These are phyloP conservation scores for Luehdorfia chinensis DNA, from an alignment of 1,140 invertebrate genomes.

Conservation along the genomic window DNA sequence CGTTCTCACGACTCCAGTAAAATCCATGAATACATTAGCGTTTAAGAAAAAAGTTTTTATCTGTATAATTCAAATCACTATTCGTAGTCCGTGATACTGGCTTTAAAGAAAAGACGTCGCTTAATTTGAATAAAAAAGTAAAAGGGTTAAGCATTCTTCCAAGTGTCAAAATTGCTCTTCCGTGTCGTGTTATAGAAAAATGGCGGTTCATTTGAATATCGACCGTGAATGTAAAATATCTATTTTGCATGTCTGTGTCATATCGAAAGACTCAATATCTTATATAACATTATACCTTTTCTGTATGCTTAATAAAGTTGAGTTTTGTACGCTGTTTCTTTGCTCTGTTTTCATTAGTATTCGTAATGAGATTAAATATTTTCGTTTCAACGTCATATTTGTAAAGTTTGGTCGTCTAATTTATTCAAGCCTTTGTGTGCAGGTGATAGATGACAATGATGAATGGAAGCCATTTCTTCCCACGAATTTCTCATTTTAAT, in stretches of 20 bases:
- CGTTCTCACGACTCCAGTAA: constrained; percentile 51
- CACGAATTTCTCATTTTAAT: constrained; percentile 21
- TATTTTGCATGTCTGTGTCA: constrained; percentile 64
- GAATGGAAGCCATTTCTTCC: constrained; percentile 25
- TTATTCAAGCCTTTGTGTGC: constrained; percentile 39
- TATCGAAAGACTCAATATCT: background rate
- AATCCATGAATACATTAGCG: constrained; percentile 66
- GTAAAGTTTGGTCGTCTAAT: constrained; percentile 49
- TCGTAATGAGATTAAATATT: constrained; percentile 74
- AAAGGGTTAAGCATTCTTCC: constrained; percentile 64
- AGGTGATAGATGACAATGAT: constrained; percentile 53
- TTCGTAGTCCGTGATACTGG: constrained; percentile 30
- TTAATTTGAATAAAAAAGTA: constrained; percentile 68
- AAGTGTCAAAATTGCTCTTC: constrained; percentile 75
- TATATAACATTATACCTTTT: constrained; percentile 12
- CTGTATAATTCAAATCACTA: constrained; percentile 41
- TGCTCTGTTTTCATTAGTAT: constrained; percentile 42
- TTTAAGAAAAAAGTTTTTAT: constrained; percentile 61
- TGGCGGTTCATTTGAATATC: constrained; percentile 67
- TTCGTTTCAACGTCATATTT: constrained; percentile 66
- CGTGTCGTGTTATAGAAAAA: constrained; percentile 47
- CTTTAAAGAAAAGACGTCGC: constrained; percentile 37
- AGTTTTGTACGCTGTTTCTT: constrained; percentile 39
- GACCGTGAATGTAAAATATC: constrained; percentile 40
- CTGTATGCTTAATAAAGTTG: constrained; percentile 19